Evolutionary conservation across 1,140 invertebrate genomes (phyloP).

Genomic region (Hylyphantes graminicola): DNA sequence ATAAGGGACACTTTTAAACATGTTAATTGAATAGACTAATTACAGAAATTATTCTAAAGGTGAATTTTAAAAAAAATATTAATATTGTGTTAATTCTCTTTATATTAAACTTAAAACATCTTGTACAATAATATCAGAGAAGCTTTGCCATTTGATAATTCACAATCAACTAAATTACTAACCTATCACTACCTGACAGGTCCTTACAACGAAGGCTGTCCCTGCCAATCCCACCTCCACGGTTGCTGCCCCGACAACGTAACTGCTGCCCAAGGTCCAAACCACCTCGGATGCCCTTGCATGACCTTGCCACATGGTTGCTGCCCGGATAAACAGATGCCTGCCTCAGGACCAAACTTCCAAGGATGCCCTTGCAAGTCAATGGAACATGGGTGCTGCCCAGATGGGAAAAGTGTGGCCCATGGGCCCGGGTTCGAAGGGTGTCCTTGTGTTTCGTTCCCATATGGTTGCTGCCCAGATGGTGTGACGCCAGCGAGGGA

Average conservation of each 20-base stretch:
- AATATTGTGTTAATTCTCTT: too few relatives aligned
- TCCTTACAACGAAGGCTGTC: conserved; percentile 75
- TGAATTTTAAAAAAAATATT: too few relatives aligned
- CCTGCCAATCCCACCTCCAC: conserved; percentile 70
- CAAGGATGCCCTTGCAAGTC: conserved; percentile 81
- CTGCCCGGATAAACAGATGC: conserved; percentile 80
- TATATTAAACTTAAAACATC: too few relatives aligned
- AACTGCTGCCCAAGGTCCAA: conserved; percentile 73
- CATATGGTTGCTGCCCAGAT: conserved; percentile 88
- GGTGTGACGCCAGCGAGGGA: conserved; percentile 85
- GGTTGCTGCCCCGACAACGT: conserved; percentile 91
- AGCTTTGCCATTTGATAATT: conserved; percentile 9
- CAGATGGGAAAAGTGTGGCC: conserved; percentile 85
- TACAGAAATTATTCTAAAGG: too few relatives aligned
- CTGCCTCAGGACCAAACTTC: conserved; percentile 75
- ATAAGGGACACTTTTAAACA: too few relatives aligned
- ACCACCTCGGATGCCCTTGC: conserved; percentile 66
- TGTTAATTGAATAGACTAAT: too few relatives aligned
- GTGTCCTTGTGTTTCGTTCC: conserved; percentile 66
- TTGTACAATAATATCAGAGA: neutral
- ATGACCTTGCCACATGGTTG: conserved; percentile 76
- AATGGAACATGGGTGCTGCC: conserved; percentile 79
- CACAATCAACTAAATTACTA: too few relatives aligned
- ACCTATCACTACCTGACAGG: conserved; percentile 69
- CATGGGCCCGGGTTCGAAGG: conserved; percentile 82